A percentile compares a stretch with the other conserved stretches of the same genome.
Evolutionary conservation across 37 sponge, comb jelly and placozoan genomes (phyloP).

Genomic region (Tethya wilhelma): DNA sequence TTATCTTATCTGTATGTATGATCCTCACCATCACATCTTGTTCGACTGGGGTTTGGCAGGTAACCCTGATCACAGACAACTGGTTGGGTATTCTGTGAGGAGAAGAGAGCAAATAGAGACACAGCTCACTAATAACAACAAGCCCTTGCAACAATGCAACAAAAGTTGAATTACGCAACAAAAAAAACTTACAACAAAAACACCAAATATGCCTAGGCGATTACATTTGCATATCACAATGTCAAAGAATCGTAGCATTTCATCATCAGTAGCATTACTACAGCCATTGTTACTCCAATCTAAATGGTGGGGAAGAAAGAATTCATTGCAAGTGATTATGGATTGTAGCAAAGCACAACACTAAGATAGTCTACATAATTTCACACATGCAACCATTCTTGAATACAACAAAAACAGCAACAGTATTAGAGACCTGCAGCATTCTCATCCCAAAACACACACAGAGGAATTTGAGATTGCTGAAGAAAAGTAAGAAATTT

Average conservation of each 20-base stretch:
- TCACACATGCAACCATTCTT: too few species aligned
- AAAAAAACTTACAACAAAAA: conserved; percentile 21
- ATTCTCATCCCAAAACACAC: conserved; percentile 32
- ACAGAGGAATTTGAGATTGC: conserved; percentile 17
- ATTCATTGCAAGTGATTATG: not conserved
- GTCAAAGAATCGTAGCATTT: not conserved
- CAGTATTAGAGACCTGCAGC: conserved; percentile 10
- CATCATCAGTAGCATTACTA: not conserved
- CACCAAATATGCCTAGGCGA: conserved; percentile 33
- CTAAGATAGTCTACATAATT: too few species aligned
- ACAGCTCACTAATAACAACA: not conserved
- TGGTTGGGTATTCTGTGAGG: conserved; percentile 30
- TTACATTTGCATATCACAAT: conserved; percentile 15
- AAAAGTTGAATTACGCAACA: not conserved
- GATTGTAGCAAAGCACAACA: too few species aligned
- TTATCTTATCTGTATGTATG: too few species aligned
- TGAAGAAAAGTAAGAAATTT: not conserved
- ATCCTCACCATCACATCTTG: conserved; percentile 7
- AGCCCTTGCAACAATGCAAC: not conserved
- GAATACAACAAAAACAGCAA: too few species aligned
- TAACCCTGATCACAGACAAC: conserved; percentile 1
- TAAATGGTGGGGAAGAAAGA: not conserved
- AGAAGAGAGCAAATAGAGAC: not conserved
- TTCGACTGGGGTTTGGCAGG: not conserved
- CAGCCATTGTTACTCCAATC: conserved; percentile 33